phyloP scores from a whole-genome alignment of 2,888 invertebrate species.

The Parascotia fuliginaria region DNA sequence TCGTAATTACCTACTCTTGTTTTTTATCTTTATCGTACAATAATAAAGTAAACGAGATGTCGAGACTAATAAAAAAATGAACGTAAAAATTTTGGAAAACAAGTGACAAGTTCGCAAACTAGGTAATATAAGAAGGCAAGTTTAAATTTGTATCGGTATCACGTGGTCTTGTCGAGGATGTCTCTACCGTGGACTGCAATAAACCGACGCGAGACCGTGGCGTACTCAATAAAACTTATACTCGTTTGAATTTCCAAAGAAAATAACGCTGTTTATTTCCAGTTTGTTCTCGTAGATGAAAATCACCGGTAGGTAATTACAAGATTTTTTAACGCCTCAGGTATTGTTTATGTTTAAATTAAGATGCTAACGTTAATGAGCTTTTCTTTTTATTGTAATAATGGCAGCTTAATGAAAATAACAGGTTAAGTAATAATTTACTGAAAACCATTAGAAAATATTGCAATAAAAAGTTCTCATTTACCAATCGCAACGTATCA shows the following conservation, averaged over 20 bases:
- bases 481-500: too few relatives aligned
- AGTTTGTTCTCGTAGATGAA: conserved; percentile 9
- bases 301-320: background rate
- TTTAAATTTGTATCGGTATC: conserved; percentile 47
- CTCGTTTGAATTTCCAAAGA: conserved; percentile 38
- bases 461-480: too few relatives aligned
- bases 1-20: too few relatives aligned
- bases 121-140: conserved; percentile 32
- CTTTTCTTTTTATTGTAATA: too few relatives aligned
- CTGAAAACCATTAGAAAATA: too few relatives aligned
- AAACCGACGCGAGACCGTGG: conserved; percentile 38
- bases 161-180: conserved; percentile 31
- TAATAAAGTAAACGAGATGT: background rate
- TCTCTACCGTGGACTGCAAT: conserved; percentile 33
- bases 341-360: too few relatives aligned
- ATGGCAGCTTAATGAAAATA: too few relatives aligned
- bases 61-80: too few relatives aligned
- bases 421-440: too few relatives aligned
- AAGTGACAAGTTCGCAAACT: conserved; percentile 24
- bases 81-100: conserved; percentile 15
- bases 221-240: conserved; percentile 39
- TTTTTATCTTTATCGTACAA: too few relatives aligned
- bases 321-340: too few relatives aligned
- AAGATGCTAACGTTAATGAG: too few relatives aligned
- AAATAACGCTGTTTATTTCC: conserved; percentile 36